These are phyloP conservation scores for Dendrocincla tyrannina DNA, from an alignment of 2,797 vertebrate genomes.

Conservation along the genomic window DNA sequence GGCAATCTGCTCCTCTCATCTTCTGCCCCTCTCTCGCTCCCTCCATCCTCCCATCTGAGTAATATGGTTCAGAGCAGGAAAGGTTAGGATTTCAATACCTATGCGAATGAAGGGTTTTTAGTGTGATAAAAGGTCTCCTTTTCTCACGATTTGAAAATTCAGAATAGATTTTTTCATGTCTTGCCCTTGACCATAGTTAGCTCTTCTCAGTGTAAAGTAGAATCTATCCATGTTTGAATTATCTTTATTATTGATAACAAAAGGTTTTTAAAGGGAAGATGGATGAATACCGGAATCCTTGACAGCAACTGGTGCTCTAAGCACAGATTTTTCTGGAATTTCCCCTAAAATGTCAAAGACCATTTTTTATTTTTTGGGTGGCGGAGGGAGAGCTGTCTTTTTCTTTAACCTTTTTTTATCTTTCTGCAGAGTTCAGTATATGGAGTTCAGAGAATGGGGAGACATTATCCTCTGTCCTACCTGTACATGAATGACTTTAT, in stretches of 20 bases:
- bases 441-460: background rate
- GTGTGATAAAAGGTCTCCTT: background rate
- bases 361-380: background rate
- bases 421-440: background rate
- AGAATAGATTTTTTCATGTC: slow-evolving; percentile 7
- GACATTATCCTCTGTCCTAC: background rate
- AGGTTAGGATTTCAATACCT: slow-evolving; percentile 46
- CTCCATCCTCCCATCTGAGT: background rate
- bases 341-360: background rate
- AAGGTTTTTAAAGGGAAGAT: background rate
- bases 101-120: background rate
- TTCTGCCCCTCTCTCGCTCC: background rate
- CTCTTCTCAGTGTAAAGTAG: background rate
- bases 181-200: background rate
- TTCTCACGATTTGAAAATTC: background rate
- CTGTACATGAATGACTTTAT: background rate
- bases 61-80: slow-evolving; percentile 1
- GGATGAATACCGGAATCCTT: background rate
- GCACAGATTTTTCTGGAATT: background rate
- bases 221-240: background rate
- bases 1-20: background rate
- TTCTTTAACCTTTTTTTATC: background rate
- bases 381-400: no score
- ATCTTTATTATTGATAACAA: background rate
- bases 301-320: background rate